These are phyloP conservation scores for Meandrina meandrites DNA, from an alignment of 92 coral and sea anemone genomes.

Conservation along the genomic window DNA sequence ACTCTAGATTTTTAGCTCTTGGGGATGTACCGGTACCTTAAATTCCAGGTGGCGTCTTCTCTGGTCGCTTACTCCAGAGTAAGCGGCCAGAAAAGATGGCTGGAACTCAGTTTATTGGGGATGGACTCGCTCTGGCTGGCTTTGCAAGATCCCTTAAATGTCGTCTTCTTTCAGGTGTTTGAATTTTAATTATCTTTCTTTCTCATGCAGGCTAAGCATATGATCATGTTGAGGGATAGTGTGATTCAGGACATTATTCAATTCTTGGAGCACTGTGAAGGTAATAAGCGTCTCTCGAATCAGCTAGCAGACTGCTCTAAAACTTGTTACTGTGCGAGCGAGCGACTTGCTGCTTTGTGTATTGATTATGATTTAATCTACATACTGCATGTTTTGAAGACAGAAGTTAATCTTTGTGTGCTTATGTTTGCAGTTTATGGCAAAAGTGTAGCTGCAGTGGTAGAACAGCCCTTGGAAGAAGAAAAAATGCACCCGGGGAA, in stretches of 20 bases:
- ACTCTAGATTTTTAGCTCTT: too few relatives aligned
- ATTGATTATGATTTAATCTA: not conserved
- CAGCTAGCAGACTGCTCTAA: not conserved
- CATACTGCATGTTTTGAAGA: not conserved
- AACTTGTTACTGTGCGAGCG: not conserved
- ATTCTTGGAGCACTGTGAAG: conserved; percentile 97
- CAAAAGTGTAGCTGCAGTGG: conserved; percentile 88
- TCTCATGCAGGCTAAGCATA: conserved; percentile 84
- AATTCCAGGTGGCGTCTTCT: too few relatives aligned
- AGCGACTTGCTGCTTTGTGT: not conserved
- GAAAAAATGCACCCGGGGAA: conserved; percentile 96
- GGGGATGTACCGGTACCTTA: too few relatives aligned
- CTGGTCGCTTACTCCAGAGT: too few relatives aligned
- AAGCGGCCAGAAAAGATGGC: too few relatives aligned
- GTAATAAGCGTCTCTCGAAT: conserved; percentile 48
- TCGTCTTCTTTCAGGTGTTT: not conserved
- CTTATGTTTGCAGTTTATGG: conserved; percentile 76
- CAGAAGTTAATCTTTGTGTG: not conserved
- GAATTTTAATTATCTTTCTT: not conserved
- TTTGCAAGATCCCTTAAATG: not conserved
- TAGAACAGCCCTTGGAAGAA: conserved; percentile 97
- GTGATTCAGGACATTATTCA: conserved; percentile 93
- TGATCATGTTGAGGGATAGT: conserved; percentile 97
- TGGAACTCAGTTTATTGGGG: too few relatives aligned
- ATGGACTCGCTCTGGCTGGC: not conserved